Base-by-base conservation (phyloP, 2,113 vertebrate genomes). In the Murina feae region DNA sequence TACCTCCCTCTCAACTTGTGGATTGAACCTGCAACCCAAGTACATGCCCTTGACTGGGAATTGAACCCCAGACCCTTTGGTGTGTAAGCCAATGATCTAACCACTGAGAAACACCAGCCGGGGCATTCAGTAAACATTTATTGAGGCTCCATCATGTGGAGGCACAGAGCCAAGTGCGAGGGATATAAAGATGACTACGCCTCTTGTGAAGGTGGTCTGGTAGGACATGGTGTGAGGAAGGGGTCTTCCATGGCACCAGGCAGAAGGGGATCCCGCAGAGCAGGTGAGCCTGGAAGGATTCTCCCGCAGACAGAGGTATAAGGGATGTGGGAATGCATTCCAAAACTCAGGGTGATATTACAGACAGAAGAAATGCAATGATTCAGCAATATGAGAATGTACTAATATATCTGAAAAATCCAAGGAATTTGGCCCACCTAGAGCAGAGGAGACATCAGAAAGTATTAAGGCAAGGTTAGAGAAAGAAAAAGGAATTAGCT, bases 281-380 rank as follows among this genome's bases (percentile, higher is more conserved):
- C 28, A 39, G 3, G 9, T 6, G 7, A 30, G 2, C 30, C 66
- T 9, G 37, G 3, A 20, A 47, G 37, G 21, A 37, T 53, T 12
- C n/a, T 66, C 80, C 58, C 2, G 4, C 37, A 23, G n/a, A 71
- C 44, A 30, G 35, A 71, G 65, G 6, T 4, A 3, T 12, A 9
- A 1, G 9, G 12, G 35, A 32, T 30, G 2, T 3, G 9, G 12
- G 25, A 37, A 0, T 1, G 10, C 14, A 7, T 23, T 21, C 55
- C 28, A 49, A 25, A 30, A 2, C 3, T 12, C 42, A 82, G 35
- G 30, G 30, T 14, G 11, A 37, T 21, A 4, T 25, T 37, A 39
- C 49, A 60, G 51, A 12, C 6, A 23, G 55, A 63, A 75, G 39
- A 71, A 17, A 30, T 3, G 42, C 9, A 4, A 8, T 0, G 21